phyloP scores from a whole-genome alignment of 1,140 invertebrate genomes.

The Atta colombica region DNA sequence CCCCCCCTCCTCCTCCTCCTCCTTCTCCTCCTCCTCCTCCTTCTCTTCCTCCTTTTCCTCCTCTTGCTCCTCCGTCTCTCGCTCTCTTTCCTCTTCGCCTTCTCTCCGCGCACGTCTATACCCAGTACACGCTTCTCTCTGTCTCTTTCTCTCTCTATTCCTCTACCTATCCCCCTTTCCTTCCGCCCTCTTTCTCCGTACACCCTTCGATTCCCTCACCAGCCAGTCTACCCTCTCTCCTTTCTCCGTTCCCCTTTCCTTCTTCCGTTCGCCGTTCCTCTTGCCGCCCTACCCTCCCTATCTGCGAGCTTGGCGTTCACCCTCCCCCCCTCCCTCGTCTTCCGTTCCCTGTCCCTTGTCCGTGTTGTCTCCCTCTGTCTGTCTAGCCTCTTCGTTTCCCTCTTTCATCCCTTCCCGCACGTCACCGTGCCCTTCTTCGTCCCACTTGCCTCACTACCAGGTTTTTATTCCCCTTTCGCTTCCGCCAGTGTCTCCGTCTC shows the following conservation, averaged over 20 bases:
- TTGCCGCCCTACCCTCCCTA: constrained; percentile 40
- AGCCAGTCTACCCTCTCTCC: constrained; percentile 38
- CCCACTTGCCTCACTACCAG: constrained; percentile 2
- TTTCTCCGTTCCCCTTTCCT: constrained; percentile 60
- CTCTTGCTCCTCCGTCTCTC: constrained; percentile 32
- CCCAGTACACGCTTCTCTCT: constrained; percentile 38
- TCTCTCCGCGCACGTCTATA: constrained; percentile 4
- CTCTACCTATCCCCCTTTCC: constrained; percentile 47
- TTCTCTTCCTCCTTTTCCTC: constrained; percentile 3
- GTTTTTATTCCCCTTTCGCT: constrained; percentile 52
- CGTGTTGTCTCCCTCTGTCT: constrained; percentile 60
- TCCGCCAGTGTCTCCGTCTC: constrained; percentile 36
- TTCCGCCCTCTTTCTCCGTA: constrained; percentile 56
- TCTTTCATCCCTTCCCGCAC: constrained; percentile 43
- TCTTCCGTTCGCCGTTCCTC: constrained; percentile 46
- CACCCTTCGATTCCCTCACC: constrained; percentile 41
- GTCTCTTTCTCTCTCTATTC: constrained; percentile 40
- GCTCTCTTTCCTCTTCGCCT: constrained; percentile 24
- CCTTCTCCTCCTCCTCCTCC: constrained; percentile 28
- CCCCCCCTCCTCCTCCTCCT: constrained; percentile 5
- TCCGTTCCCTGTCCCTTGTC: constrained; percentile 20
- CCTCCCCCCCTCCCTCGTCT: not conserved
- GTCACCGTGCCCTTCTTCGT: constrained; percentile 57
- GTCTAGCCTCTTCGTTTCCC: constrained; percentile 56
- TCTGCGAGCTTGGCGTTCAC: constrained; percentile 36